Base-by-base conservation (phyloP, 2,113 vertebrate species). In the Clarias batrachus region DNA sequence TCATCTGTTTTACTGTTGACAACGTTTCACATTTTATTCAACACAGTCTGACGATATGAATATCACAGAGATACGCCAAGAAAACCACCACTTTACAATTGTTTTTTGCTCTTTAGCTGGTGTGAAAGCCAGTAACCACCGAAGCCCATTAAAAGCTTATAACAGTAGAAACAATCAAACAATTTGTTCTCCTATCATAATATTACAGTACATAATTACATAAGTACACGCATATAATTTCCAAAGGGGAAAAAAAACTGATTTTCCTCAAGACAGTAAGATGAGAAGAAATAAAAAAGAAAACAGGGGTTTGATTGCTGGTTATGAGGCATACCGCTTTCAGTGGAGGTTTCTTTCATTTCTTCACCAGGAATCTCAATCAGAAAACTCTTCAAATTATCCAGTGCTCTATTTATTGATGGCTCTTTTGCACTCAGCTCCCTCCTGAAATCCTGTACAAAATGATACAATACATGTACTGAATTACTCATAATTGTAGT, bases 361-460 rank as follows among this genome's bases (percentile, higher is more conserved):
- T 94, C 93, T 85, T 89, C 87, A 19, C 19, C 65, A 52, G 95
- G 93, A 54, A 95, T 89, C 59, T 94, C 93, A 0, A 91, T 91
- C 41, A 95, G 86, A 74, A 95, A 95, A 37, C 92, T 19, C 74
- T 91, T 92, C 19, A 92, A 92, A 19, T 94, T 92, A 1, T 94
- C 93, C 13, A 95, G 83, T 54, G 92, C 83, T 59, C 91, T 92
- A 86, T 88, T 93, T 82, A 95, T 89, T 68, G 91, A 85, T 0
- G 95, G 93, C 73, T 94, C 94, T 86, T 95, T 95, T 1, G 85
- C 90, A 83, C 90, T 90, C 74, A 95, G 17, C 3, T 95, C 94
- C 23, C 90, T 92, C 82, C 87, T 93, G 89, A 95, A 95, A 2
- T 86, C 90, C 94, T 95, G 89, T 74, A 83, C 12, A 54, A 79